phyloP scores from a whole-genome alignment of 2,797 vertebrate genomes.

The Coccyzus lansbergi region DNA sequence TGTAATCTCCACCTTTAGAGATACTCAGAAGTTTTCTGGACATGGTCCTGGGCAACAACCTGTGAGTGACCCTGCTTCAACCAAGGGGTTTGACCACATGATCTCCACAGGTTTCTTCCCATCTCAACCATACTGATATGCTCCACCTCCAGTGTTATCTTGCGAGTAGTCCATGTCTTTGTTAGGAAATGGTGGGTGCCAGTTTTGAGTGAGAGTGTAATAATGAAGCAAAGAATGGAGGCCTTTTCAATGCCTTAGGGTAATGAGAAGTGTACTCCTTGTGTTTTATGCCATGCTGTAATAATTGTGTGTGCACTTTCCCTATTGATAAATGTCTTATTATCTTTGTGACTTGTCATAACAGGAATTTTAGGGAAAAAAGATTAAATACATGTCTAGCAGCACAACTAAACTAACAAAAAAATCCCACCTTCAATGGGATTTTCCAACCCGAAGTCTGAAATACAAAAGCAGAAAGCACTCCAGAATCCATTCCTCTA shows the following conservation, averaged over 20 bases:
- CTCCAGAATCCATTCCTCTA: constrained; percentile 9
- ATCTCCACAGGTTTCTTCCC: background rate
- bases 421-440: background rate
- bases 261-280: background rate
- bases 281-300: background rate
- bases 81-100: background rate
- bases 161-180: background rate
- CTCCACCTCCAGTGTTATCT: background rate
- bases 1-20: background rate
- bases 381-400: background rate
- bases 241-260: background rate
- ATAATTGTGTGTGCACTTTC: background rate
- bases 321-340: constrained; percentile 5
- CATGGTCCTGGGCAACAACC: background rate
- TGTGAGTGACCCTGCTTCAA: background rate
- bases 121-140: background rate
- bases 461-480: background rate
- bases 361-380: background rate
- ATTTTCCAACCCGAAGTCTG: constrained; percentile 14
- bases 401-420: background rate
- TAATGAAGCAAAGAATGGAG: background rate
- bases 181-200: background rate
- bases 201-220: background rate
- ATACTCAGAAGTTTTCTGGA: background rate
- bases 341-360: background rate